A percentile compares a stretch with the other conserved stretches of the same genome.
Conservation (phyloP, 2,113 vertebrate species). For the Nycticebus coucang region DNA sequence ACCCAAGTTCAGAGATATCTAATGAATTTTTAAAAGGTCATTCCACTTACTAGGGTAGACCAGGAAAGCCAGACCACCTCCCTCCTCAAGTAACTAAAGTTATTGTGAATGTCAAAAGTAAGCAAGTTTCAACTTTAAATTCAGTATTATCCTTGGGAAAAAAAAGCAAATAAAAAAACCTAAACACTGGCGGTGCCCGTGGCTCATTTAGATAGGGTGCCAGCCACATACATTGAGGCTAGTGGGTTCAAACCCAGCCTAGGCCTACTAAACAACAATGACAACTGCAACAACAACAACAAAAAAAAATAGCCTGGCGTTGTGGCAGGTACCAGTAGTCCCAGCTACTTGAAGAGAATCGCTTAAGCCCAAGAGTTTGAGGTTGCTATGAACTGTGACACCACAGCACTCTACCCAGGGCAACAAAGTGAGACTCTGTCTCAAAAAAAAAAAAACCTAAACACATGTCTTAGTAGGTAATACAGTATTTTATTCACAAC, state of each 20-base stretch:
- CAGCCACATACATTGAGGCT: no score
- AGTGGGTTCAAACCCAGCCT: no score
- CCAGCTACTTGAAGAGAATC: no score
- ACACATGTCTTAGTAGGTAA: slow-evolving; percentile 11
- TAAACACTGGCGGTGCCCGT: neutral
- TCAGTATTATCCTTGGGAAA: neutral
- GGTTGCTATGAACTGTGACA: no score
- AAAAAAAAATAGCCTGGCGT: no score
- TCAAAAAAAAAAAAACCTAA: slow-evolving; percentile 10
- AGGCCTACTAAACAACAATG: no score
- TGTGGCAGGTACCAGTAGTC: no score
- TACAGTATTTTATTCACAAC: slow-evolving; percentile 27
- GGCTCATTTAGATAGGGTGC: no score
- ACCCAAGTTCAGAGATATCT: slow-evolving; percentile 5
- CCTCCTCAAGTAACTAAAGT: slow-evolving; percentile 22
- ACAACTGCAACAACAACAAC: no score
- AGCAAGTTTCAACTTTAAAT: slow-evolving; percentile 30
- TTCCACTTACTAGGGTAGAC: slow-evolving; percentile 8
- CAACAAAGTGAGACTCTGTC: no score
- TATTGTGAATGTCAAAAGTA: slow-evolving; percentile 26
- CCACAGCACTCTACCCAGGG: no score
- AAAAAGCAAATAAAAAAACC: slow-evolving; percentile 7
- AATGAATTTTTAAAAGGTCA: slow-evolving; percentile 32
- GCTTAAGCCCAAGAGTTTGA: no score
- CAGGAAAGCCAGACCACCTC: neutral